phyloP scores from a whole-genome alignment of 2,888 invertebrate genomes.

The Cordilura impudica region DNA sequence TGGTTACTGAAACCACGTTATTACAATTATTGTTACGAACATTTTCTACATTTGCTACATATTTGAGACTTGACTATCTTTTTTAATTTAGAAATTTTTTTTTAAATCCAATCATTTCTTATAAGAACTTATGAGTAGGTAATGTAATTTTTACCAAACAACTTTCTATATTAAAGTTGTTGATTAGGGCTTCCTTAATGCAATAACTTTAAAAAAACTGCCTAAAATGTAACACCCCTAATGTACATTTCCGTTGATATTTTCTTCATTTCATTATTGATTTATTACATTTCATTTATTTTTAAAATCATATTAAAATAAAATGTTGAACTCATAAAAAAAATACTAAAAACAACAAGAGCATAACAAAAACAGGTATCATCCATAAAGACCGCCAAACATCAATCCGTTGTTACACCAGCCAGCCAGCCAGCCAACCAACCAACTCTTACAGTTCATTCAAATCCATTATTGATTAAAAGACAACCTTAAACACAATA shows the following conservation, averaged over 20 bases:
- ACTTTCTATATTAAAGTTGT: neutral
- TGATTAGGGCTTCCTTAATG: no score
- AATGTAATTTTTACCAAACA: no score
- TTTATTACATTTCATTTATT: constrained; percentile 50
- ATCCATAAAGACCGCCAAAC: neutral
- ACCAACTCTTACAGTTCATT: constrained; percentile 6
- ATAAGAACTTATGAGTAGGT: no score
- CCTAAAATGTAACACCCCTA: neutral
- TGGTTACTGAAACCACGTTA: no score
- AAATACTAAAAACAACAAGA: constrained; percentile 1
- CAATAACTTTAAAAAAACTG: no score
- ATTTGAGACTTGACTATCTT: no score
- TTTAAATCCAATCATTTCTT: no score
- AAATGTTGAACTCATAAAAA: constrained; percentile 38
- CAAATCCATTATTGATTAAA: constrained; percentile 47
- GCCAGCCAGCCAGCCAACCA: constrained; percentile 27
- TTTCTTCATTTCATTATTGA: constrained; percentile 45
- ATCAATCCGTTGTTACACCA: neutral
- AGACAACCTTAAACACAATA: constrained; percentile 27
- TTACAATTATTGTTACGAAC: no score
- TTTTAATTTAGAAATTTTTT: no score
- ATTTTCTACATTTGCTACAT: no score
- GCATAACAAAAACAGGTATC: constrained; percentile 38
- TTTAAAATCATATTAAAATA: constrained; percentile 36
- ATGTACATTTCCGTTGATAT: constrained; percentile 1